Evolutionary conservation across 2,888 invertebrate species (phyloP), one percentile per base, ranked within the genome.

Genomic region (Aphodius sticticus): DNA sequence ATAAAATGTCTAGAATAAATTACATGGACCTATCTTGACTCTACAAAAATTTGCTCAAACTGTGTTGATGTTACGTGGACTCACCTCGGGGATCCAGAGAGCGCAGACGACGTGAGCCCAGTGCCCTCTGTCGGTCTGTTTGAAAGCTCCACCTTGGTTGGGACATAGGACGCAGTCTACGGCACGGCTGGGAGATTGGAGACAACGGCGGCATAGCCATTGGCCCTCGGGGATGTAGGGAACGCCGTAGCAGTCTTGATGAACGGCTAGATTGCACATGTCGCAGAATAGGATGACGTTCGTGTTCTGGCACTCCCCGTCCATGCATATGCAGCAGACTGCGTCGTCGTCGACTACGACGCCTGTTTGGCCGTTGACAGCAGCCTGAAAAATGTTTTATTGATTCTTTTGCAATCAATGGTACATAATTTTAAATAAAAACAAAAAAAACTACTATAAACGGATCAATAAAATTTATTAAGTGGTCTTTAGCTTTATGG

Each of bases 101-200:
- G 99, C 99, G 89, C 99, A 99, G 0, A 99, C 97, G 2, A 99
- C 99, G 88, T 99, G 99, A 0, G 98, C 99, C 99, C 99, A 99
- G 0, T 96, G 95, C 0, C 96, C 93, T 86, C 96, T 94, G 88
- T 98, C 98, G 0, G 99, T 98, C 90, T 99, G 99, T 89, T 99
- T 99, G 88, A 99, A 99, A 37, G 99, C 99, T 78, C 99, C 99
- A 77, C 98, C 98, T 85, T 96, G 95, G 87, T 99, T 99, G 0
- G 99, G 99, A 88, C 99, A 99, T 0, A 99, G 91, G n/a, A 96
- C 97, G 90, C 99, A 99, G 87, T 97, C 96, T 0, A 99, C 99
- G 0, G 98, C 95, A 78, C 97, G 91, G 9, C 98, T 98, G 0
- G 99, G 99, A 3, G 98, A 98, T 86, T 99, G 97, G 12, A 99